A percentile compares a stretch with the other conserved stretches of the same genome.
Conservation (phyloP, 2,113 vertebrate species). For the Hypanus sabinus region DNA sequence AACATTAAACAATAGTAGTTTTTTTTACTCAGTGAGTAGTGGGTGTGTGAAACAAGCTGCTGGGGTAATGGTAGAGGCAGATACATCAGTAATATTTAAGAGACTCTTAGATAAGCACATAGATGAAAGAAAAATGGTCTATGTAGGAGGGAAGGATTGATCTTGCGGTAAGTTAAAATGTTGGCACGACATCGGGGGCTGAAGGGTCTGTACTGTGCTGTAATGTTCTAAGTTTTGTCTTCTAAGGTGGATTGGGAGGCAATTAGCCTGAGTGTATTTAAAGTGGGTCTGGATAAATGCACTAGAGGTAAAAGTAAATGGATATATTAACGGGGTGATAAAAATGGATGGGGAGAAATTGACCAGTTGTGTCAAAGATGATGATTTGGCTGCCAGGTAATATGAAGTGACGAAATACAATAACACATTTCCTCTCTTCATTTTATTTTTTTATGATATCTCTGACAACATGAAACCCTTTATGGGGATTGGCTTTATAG, state of each 20-base stretch:
- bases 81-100: too few relatives aligned
- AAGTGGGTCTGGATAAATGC: not conserved
- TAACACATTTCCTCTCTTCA: not conserved
- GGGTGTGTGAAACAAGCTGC: too few relatives aligned
- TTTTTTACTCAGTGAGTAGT: too few relatives aligned
- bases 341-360: not conserved
- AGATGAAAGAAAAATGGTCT: too few relatives aligned
- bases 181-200: too few relatives aligned
- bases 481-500: not conserved
- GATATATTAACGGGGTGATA: not conserved
- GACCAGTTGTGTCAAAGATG: not conserved
- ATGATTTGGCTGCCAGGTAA: not conserved
- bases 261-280: not conserved
- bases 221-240: too few relatives aligned
- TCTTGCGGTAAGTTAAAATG: too few relatives aligned
- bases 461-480: not conserved
- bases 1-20: too few relatives aligned
- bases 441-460: not conserved
- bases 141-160: too few relatives aligned
- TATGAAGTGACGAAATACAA: not conserved
- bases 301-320: not conserved
- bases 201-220: too few relatives aligned
- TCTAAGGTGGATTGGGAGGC: not conserved
- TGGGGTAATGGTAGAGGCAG: too few relatives aligned
- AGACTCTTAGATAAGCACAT: too few relatives aligned